Percentiles rank a stretch among this genome's conserved stretches.
Evolutionary conservation across 2,888 invertebrate genomes (phyloP).

Genomic region (Alviniconcha strummeri): DNA sequence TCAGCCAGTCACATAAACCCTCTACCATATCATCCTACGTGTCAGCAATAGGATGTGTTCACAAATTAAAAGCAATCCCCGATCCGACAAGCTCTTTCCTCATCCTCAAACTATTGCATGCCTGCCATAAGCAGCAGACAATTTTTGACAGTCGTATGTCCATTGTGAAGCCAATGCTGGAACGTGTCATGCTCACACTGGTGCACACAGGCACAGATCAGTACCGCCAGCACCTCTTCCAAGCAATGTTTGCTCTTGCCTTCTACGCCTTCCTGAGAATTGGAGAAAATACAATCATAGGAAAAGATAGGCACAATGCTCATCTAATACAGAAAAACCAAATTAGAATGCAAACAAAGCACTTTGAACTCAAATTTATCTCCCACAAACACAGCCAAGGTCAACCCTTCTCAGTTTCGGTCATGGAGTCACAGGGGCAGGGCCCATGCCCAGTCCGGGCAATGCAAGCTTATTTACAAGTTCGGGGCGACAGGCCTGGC

Average conservation of each 20-base stretch:
- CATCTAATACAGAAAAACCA: not conserved
- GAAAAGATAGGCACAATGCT: not conserved
- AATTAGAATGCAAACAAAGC: too few species aligned
- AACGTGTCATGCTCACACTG: not conserved
- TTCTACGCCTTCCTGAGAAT: not conserved
- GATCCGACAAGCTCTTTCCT: not conserved
- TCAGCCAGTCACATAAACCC: not conserved
- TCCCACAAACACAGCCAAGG: not conserved
- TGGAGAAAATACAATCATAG: not conserved
- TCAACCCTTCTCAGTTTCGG: not conserved
- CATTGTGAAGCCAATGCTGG: not conserved
- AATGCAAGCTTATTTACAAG: not conserved
- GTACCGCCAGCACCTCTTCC: not conserved
- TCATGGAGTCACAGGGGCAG: not conserved
- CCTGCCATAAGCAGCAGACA: not conserved
- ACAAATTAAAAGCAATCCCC: not conserved
- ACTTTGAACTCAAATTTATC: not conserved
- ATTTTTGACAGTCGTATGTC: not conserved
- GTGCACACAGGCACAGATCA: not conserved
- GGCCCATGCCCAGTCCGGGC: not conserved
- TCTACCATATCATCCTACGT: constrained; percentile 2
- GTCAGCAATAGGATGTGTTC: not conserved
- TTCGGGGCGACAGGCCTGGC: not conserved
- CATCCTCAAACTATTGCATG: not conserved
- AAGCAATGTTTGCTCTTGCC: not conserved